Conservation (phyloP, 2,113 vertebrate species). For the Mystacornis crossleyi region DNA sequence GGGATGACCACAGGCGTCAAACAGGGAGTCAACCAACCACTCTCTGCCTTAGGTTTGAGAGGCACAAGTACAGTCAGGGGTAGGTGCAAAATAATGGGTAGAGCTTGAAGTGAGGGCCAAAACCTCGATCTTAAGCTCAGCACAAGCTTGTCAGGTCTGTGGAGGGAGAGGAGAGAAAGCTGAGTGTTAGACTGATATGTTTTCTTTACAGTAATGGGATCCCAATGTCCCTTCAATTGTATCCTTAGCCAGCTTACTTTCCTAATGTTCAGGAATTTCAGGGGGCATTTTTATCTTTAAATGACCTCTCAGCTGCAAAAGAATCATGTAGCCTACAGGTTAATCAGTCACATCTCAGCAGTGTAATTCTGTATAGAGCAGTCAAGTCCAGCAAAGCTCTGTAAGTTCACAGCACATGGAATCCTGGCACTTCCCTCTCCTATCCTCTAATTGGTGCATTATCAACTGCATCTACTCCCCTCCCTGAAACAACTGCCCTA, state of each 20-base stretch:
- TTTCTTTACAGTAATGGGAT: not conserved
- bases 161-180: not conserved
- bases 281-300: not conserved
- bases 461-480: not conserved
- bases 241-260: not conserved
- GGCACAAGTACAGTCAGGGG: not conserved
- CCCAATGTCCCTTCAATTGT: not conserved
- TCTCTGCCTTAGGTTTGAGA: not conserved
- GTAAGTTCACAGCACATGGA: not conserved
- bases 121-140: not conserved
- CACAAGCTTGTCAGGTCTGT: not conserved
- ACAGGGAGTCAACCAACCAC: not conserved
- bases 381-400: not conserved
- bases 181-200: not conserved
- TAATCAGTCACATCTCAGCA: not conserved
- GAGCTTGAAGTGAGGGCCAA: not conserved
- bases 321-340: not conserved
- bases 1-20: too few species aligned
- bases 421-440: not conserved
- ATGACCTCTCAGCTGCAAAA: not conserved
- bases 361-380: not conserved
- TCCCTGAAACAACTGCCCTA: not conserved
- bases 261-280: not conserved
- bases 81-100: not conserved
- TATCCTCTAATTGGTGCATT: not conserved